Conservation (phyloP, 2,888 invertebrate genomes). For the Tetheella fluctuosa region DNA sequence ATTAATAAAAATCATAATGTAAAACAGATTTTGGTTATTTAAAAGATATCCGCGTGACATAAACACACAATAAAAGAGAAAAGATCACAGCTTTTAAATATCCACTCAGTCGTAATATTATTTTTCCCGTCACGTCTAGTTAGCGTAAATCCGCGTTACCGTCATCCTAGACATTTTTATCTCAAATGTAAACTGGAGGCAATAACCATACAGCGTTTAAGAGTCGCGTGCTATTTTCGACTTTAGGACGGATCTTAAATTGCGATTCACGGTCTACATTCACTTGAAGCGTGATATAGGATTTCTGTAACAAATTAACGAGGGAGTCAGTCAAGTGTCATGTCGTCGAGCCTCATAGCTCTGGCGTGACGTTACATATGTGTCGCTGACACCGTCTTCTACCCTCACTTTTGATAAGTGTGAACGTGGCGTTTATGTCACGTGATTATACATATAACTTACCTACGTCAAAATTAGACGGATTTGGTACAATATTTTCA, state of each 20-base stretch:
- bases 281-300: conserved; percentile 49
- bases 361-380: conserved; percentile 54
- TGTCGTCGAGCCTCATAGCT: conserved; percentile 57
- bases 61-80: background rate
- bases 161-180: conserved; percentile 64
- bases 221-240: conserved; percentile 51
- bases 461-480: background rate
- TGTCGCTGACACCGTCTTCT: conserved; percentile 47
- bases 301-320: conserved; percentile 77
- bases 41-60: background rate
- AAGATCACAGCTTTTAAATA: background rate
- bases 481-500: background rate
- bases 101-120: conserved; percentile 19
- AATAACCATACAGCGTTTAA: conserved; percentile 50
- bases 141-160: conserved; percentile 42
- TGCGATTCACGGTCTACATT: conserved; percentile 54
- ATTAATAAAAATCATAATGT: too few relatives aligned
- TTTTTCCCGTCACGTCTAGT: conserved; percentile 39
- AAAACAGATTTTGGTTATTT: too few relatives aligned
- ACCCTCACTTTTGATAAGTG: conserved; percentile 45
- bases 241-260: conserved; percentile 37
- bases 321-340: conserved; percentile 77
- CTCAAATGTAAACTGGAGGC: conserved; percentile 63
- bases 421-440: conserved; percentile 47
- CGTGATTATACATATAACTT: conserved; percentile 13